Evolutionary conservation across 2,797 vertebrate species (phyloP), one percentile per base, ranked within the genome.

Genomic region (Carapus acus): DNA sequence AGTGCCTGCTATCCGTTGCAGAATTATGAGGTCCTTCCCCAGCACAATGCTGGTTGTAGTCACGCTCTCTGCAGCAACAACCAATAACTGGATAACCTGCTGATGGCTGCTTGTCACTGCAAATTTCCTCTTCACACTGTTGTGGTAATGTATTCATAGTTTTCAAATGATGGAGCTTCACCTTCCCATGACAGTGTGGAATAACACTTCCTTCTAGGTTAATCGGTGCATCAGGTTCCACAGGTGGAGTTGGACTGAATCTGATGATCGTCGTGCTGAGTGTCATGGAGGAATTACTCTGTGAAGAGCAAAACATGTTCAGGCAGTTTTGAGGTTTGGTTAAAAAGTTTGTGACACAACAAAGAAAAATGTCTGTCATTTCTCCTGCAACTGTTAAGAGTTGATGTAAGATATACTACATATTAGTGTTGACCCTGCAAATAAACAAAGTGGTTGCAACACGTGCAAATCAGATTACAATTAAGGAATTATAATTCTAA

Each of bases 241-340:
- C 67, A 0, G 76, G 82, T 43, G 91, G 89, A 49, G 88, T 81
- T 37, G 93, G 93, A 73, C 94, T 98, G 60, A 89, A 84, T 71
- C 79, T 79, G 77, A 97, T 77, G 76, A 97, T 92, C 45, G 95
- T 97, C 58, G 93, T 95, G 76, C 94, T 98, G 54, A 97, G 76
- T 1, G 89, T 84, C 83, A 87, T 84, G 19, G 78, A 79, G 27
- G 76, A 68, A 62, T 92, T 89, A 48, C 36, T 87, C 95, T 97
- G 78, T 12, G 22, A 54, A 56, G 15, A 4, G 17, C 14, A 54
- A 57, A 63, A 48, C 6, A 50, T 40, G 3, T 43, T 22, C 7
- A n/a, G n/a, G n/a, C n/a, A n/a, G n/a, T n/a, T n/a, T n/a, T n/a
- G n/a, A n/a, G n/a, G n/a, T n/a, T n/a, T n/a, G n/a, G 21, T 17